Base-by-base conservation (phyloP, 2,888 invertebrate species). In the Neria commutata region DNA sequence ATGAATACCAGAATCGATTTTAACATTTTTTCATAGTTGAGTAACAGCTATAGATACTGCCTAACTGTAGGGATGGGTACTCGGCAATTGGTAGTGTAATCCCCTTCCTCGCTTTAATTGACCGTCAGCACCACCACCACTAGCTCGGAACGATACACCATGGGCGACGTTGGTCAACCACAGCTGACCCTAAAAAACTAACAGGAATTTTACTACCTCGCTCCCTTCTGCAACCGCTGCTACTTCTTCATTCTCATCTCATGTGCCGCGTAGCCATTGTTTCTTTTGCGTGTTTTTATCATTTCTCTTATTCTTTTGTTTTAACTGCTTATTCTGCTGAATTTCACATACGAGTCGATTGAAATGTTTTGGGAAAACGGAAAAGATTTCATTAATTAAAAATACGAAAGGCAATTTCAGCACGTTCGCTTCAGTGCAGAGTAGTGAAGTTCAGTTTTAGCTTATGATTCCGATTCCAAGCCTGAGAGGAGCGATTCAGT, bases 351-450 rank as follows among this genome's bases (percentile, higher is more conserved):
- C 14, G 21, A 42, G 21, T 42, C 19, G 19, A 42, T 42, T 8
- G 6, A 42, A 42, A n/a, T n/a, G n/a, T n/a, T n/a, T 42, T 42
- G 17, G 42, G 21, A 42, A 42, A 37, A 14, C 37, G n/a, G n/a
- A 37, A 8, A 42, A 21, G 19, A 42, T 42, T 37, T 42, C 42
- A 42, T 42, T 42, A 42, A 42, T 42, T 42, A 42, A 42, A 42
- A 42, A 42, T 21, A 42, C 21, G 19, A 42, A 37, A 37, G n/a
- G n/a, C 8, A 37, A 42, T 19, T 42, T 19, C 19, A 17, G 21
- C 42, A 37, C n/a, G 4, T 11, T n/a, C 17, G 42, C 4, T 19
- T 42, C 42, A 42, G n/a, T n/a, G n/a, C n/a, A n/a, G n/a, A n/a
- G n/a, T n/a, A n/a, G n/a, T n/a, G n/a, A n/a, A n/a, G n/a, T n/a